phyloP scores from a whole-genome alignment of 2,888 invertebrate genomes.

The Polia nebulosa region DNA sequence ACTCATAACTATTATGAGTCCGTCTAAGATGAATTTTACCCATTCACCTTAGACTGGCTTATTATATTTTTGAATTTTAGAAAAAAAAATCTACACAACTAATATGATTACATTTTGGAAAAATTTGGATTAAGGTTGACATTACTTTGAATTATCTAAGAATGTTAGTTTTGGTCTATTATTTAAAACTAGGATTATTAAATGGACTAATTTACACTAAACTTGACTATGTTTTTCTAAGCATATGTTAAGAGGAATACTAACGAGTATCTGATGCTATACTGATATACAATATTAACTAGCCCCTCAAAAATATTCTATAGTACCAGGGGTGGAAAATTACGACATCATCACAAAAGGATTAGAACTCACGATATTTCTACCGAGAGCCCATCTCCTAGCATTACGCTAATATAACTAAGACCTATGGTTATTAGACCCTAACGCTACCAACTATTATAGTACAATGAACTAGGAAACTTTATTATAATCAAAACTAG shows the following conservation, averaged over 20 bases:
- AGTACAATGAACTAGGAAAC: constrained; percentile 38
- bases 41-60: constrained; percentile 56
- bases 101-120: constrained; percentile 52
- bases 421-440: constrained; percentile 43
- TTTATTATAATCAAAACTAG: constrained; percentile 48
- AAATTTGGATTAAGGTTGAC: constrained; percentile 53
- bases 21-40: constrained; percentile 54
- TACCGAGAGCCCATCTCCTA: constrained; percentile 48
- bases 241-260: constrained; percentile 36
- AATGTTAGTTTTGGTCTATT: constrained; percentile 38
- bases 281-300: constrained; percentile 35
- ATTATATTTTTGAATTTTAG: constrained; percentile 37
- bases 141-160: constrained; percentile 51
- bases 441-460: constrained; percentile 55
- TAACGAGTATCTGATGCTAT: constrained; percentile 45
- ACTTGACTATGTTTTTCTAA: constrained; percentile 51
- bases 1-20: constrained; percentile 56
- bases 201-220: constrained; percentile 53
- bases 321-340: constrained; percentile 46
- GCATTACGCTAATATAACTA: constrained; percentile 53
- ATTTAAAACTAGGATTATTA: constrained; percentile 52
- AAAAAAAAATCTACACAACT: constrained; percentile 53
- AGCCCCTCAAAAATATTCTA: constrained; percentile 56
- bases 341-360: constrained; percentile 46
- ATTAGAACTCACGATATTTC: constrained; percentile 40